Conservation (phyloP, 2,888 invertebrate species). For the Galeruca laticollis region DNA sequence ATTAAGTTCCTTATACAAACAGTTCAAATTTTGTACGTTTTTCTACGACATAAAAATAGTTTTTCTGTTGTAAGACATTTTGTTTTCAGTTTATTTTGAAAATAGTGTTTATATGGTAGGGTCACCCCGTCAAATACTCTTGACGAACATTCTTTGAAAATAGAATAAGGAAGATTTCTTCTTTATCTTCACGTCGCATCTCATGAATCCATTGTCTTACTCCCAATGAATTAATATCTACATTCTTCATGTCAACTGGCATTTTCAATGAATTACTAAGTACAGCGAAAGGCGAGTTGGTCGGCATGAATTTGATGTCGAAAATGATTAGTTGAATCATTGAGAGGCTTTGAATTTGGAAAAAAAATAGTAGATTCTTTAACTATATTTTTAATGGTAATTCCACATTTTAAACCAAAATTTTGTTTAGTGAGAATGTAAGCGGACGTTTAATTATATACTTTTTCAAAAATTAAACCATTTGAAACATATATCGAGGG, state of each 20-base stretch:
- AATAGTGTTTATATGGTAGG: conserved; percentile 16
- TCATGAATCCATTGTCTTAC: conserved; percentile 56
- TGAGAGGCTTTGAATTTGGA: neutral
- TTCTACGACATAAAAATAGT: neutral
- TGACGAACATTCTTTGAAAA: conserved; percentile 47
- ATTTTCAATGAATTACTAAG: conserved; percentile 51
- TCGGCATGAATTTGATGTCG: conserved; percentile 26
- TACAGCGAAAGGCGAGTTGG: conserved; percentile 20
- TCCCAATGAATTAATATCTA: conserved; percentile 56
- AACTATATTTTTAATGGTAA: no score
- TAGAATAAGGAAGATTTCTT: conserved; percentile 54
- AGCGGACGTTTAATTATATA: no score
- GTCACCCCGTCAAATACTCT: conserved; percentile 34
- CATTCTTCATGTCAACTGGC: conserved; percentile 55
- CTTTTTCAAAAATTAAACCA: no score
- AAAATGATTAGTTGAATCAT: conserved; percentile 27
- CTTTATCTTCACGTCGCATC: conserved; percentile 57
- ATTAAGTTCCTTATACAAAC: no score
- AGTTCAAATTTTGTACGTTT: no score
- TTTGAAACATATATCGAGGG: no score
- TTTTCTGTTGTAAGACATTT: neutral
- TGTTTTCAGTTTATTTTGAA: conserved; percentile 10
- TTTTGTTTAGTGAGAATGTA: no score
- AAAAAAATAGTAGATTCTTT: no score
- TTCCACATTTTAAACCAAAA: no score